Base-by-base conservation (phyloP, 2,113 vertebrate genomes). In the Dipodomys merriami region DNA sequence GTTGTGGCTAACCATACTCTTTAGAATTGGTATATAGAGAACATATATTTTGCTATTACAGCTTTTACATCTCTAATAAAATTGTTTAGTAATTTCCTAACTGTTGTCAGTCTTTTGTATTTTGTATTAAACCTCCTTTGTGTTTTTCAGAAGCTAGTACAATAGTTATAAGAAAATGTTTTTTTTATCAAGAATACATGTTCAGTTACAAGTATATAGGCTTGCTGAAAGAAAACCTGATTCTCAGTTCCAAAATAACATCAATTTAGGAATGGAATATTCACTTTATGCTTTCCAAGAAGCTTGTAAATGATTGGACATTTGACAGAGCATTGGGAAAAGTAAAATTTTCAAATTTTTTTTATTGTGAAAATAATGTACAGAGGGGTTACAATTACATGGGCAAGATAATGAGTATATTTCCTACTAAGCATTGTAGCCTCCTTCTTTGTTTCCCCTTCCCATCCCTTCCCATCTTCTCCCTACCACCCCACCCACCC, bases 171-270 rank as follows among this genome's bases (percentile, higher is more conserved):
- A 80, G 25, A 27, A 93, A 87, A 15, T 77, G 93, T 74, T 92
- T 39, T 92, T 39, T 93, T 81, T 68, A 85, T 78, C 93, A 86
- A 86, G 78, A 23, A 81, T 27, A 23, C 22, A 16, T 86, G 53
- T n/a, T 94, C 46, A 87, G 22, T 87, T 94, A 86, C 1, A 88
- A 60, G 57, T 73, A 2, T n/a, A 64, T 29, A 85, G 1, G 64
- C 33, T 91, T 77, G 18, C 53, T 57, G 92, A 82, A 91, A 71
- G 27, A 80, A 27, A 85, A 90, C 3, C 10, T 68, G 80, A 69
- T 73, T 49, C 57, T 29, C 94, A 91, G 92, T 78, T 83, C 27
- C 46, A 68, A 95, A 93, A 92, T 83, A 92, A 76, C 20, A 95
- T 73, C 77, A 92, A 91, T 89, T 65, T 91, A 80, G 44, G 18